Percentiles rank a stretch among this genome's conserved stretches.
These are phyloP conservation scores for Trachymyrmex cornetzi DNA, from an alignment of 1,140 invertebrate species.

Conservation along the genomic window DNA sequence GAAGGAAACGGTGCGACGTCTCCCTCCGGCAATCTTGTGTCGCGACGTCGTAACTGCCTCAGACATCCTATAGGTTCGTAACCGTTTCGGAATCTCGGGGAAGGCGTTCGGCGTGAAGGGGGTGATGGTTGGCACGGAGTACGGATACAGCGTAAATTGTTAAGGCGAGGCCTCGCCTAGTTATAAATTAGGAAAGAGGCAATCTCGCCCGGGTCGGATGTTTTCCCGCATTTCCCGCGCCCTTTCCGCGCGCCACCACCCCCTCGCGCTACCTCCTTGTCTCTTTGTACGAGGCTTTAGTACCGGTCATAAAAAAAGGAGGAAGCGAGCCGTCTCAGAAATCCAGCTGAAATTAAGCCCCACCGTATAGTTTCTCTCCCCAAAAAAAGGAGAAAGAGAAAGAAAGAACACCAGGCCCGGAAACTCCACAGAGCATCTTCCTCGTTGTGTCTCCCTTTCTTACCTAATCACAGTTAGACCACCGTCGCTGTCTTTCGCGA, in stretches of 20 bases:
- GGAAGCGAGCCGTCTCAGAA: slow-evolving; percentile 70
- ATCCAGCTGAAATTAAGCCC: slow-evolving; percentile 79
- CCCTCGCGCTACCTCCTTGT: slow-evolving; percentile 38
- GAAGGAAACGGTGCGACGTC: slow-evolving; percentile 32
- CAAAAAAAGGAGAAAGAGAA: neutral
- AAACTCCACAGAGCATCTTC: slow-evolving; percentile 12
- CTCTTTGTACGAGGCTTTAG: slow-evolving; percentile 70
- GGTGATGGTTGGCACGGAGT: slow-evolving; percentile 52
- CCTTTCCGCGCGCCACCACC: slow-evolving; percentile 20
- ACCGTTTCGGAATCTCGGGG: slow-evolving; percentile 56
- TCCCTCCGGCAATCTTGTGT: slow-evolving; percentile 60
- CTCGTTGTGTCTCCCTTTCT: slow-evolving; percentile 17
- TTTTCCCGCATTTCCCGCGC: slow-evolving; percentile 63
- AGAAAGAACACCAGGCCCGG: neutral
- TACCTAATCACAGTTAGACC: slow-evolving; percentile 51
- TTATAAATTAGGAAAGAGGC: slow-evolving; percentile 83
- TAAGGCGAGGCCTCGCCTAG: slow-evolving; percentile 80
- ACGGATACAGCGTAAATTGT: slow-evolving; percentile 80
- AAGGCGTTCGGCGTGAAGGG: neutral
- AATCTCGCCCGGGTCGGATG: slow-evolving; percentile 77
- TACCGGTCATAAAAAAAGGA: slow-evolving; percentile 77
- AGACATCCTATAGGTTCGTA: slow-evolving; percentile 59
- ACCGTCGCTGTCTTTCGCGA: slow-evolving; percentile 39
- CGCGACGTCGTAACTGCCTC: slow-evolving; percentile 60
- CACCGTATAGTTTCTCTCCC: slow-evolving; percentile 63